Evolutionary conservation across 2,888 invertebrate genomes (phyloP).

Genomic region (Ethmia dodecea): DNA sequence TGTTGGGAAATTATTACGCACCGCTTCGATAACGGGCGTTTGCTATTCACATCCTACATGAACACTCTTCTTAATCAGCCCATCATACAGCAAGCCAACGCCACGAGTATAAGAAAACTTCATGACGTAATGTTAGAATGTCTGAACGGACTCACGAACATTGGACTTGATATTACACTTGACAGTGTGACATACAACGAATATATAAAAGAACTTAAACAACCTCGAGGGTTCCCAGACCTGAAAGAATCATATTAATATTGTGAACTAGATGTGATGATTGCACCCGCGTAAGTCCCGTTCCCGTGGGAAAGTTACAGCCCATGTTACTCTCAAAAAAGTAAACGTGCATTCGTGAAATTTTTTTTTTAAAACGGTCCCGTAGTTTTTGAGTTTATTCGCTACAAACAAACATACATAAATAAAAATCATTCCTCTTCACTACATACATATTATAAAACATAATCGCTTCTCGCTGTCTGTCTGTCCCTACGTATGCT

Average conservation of each 20-base stretch:
- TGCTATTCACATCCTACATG: conserved; percentile 3
- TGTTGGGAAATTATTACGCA: conserved; percentile 18
- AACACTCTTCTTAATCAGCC: conserved; percentile 4
- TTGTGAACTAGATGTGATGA: too few relatives aligned
- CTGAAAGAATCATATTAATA: conserved; percentile 14
- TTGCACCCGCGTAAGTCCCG: too few relatives aligned
- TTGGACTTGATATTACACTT: conserved; percentile 17
- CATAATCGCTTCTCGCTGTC: too few relatives aligned
- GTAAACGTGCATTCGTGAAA: too few relatives aligned
- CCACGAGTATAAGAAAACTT: conserved; percentile 11
- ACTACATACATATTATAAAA: too few relatives aligned
- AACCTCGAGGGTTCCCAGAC: conserved; percentile 10
- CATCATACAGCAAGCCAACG: conserved; percentile 12
- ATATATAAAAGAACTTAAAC: conserved; percentile 13
- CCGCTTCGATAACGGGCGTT: conserved; percentile 15
- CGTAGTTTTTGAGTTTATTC: too few relatives aligned
- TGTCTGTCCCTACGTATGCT: too few relatives aligned
- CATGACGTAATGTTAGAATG: conserved; percentile 16
- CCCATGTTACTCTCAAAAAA: too few relatives aligned
- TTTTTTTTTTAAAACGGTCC: too few relatives aligned
- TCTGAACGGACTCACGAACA: conserved; percentile 14
- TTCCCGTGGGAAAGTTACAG: too few relatives aligned
- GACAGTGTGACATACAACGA: conserved; percentile 15
- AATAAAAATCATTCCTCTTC: too few relatives aligned
- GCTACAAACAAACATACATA: too few relatives aligned